Conservation (phyloP, 2,888 invertebrate genomes). For the Lasius platythorax region DNA sequence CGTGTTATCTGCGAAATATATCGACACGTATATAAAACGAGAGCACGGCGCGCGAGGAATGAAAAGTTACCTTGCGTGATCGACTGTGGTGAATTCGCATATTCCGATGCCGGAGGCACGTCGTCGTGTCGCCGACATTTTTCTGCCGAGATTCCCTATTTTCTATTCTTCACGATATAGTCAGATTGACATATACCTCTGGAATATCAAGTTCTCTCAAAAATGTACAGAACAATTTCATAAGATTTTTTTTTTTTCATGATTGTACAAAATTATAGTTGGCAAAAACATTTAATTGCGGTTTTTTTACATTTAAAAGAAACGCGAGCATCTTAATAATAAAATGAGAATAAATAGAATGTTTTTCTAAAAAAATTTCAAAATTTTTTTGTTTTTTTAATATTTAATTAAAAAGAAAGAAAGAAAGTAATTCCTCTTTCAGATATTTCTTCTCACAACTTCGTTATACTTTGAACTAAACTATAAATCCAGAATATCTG, state of each 20-base stretch:
- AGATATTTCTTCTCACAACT: background rate
- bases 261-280: background rate
- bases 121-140: constrained; percentile 3
- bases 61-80: constrained; percentile 39
- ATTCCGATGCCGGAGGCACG: constrained; percentile 41
- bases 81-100: constrained; percentile 40
- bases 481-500: background rate
- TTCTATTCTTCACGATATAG: constrained; percentile 12
- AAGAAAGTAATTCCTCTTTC: background rate
- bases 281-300: background rate
- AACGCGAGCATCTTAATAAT: background rate
- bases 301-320: constrained; percentile 13
- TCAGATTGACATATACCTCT: background rate
- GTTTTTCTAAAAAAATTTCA: background rate
- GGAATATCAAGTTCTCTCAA: background rate
- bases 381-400: background rate
- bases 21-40: constrained; percentile 40
- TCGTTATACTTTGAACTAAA: background rate
- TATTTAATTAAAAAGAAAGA: background rate
- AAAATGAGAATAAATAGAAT: background rate
- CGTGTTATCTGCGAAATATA: constrained; percentile 31
- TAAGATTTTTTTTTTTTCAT: background rate
- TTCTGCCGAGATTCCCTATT: constrained; percentile 24
- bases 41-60: constrained; percentile 9
- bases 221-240: background rate